phyloP scores from a whole-genome alignment of 2,888 invertebrate genomes.

The Rotaria sp. region DNA sequence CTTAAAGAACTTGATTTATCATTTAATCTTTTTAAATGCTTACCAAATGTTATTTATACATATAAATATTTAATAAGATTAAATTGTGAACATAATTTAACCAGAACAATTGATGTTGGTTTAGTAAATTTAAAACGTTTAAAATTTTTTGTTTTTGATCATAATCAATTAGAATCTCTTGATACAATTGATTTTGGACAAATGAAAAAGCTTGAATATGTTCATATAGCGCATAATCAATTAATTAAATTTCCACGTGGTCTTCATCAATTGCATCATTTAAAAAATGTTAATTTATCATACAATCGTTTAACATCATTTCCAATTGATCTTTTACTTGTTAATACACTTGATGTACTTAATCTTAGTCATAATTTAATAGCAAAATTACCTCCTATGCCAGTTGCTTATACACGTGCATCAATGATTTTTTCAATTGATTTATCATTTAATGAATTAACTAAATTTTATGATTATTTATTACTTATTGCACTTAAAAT shows the following conservation, averaged over 20 bases:
- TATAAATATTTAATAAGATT: not conserved
- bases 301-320: not conserved
- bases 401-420: not conserved
- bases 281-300: conserved; percentile 16
- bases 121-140: conserved; percentile 2
- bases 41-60: not conserved
- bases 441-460: conserved; percentile 27
- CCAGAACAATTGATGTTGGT: not conserved
- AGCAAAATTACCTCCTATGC: not conserved
- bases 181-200: not conserved
- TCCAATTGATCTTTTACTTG: not conserved
- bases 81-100: not conserved
- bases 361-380: conserved; percentile 28
- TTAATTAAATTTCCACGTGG: conserved; percentile 13
- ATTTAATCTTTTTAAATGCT: not conserved
- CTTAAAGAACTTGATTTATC: not conserved
- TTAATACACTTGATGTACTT: not conserved
- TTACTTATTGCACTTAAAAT: not conserved
- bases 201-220: conserved; percentile 12
- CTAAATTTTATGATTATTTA: conserved; percentile 4
- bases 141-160: not conserved
- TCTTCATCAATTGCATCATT: conserved; percentile 16
- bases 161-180: not conserved
- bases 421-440: not conserved
- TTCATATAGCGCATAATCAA: conserved; percentile 20